Evolutionary conservation across 2,888 invertebrate genomes (phyloP), one percentile per base, ranked within the genome.

Genomic region (Drosophila kuntzei): DNA sequence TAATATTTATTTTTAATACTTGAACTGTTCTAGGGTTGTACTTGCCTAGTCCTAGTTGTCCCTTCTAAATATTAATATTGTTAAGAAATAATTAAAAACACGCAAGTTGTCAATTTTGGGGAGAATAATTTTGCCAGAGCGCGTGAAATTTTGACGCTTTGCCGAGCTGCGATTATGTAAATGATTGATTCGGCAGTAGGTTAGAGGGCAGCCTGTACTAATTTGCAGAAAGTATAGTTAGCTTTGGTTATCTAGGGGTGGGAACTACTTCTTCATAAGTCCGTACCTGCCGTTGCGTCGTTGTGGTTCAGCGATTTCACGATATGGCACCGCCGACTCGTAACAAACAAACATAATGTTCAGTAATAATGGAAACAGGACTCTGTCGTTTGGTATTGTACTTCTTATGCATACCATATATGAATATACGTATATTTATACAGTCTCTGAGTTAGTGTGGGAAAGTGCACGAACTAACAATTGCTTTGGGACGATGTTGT

Each of bases 241-340:
- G 14, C 44, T 39, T 16, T 12, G 49, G 65, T 53, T 54, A 41
- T 49, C 55, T 58, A 25, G 46, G 73, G 68, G 78, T 72, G 51
- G 44, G 54, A 49, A 62, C 11, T 29, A 36, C 29, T 29, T 27
- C 68, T 25, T 53, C 36, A 43, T 36, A 53, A 34, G 9, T 25
- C 51, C 27, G 67, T 75, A 78, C 70, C 78, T 78, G 80, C 59
- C 73, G 58, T 37, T 25, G 32, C 22, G 59, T 37, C 71, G 89
- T 73, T 71, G 76, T 73, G 84, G 72, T 82, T 84, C 80, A 80
- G 78, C 79, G 82, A 73, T 74, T 87, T 76, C 72, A 76, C 70
- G 79, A 82, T 70, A 76, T 67, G 78, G 85, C 78, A 71, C 79
- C 76, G 54, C 41, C 16, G 59, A 49, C 29, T 41, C 47, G 59